phyloP scores from a whole-genome alignment of 2,113 vertebrate species.

The Passer domesticus region DNA sequence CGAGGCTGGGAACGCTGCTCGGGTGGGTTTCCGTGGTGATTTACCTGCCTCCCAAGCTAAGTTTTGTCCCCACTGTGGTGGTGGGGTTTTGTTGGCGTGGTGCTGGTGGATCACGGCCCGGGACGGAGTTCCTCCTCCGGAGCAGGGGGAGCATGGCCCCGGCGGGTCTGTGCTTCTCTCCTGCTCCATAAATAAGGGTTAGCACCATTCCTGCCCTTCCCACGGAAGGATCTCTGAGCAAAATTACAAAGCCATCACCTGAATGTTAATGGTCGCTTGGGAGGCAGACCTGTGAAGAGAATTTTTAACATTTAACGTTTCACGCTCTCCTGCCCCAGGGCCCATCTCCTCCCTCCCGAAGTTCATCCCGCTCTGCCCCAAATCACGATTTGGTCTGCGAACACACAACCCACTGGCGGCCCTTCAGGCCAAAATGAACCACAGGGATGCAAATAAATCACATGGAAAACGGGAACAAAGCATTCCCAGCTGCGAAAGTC shows the following conservation, averaged over 20 bases:
- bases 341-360: not conserved
- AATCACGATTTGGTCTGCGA: not conserved
- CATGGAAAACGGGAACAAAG: not conserved
- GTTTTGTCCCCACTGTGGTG: not conserved
- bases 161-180: not conserved
- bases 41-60: not conserved
- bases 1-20: not conserved
- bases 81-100: not conserved
- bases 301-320: not conserved
- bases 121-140: not conserved
- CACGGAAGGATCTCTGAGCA: not conserved
- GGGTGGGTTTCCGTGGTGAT: not conserved
- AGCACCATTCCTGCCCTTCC: not conserved
- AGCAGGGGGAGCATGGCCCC: not conserved
- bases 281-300: not conserved
- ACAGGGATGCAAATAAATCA: not conserved
- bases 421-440: not conserved
- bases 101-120: not conserved
- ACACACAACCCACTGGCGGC: too few relatives aligned
- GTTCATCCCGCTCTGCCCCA: not conserved
- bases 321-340: fast-evolving
- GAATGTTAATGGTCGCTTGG: not conserved
- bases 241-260: not conserved
- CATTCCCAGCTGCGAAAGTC: not conserved
- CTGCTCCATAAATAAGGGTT: not conserved